Conservation (phyloP, 1,140 invertebrate genomes). For the Ooceraea biroi region DNA sequence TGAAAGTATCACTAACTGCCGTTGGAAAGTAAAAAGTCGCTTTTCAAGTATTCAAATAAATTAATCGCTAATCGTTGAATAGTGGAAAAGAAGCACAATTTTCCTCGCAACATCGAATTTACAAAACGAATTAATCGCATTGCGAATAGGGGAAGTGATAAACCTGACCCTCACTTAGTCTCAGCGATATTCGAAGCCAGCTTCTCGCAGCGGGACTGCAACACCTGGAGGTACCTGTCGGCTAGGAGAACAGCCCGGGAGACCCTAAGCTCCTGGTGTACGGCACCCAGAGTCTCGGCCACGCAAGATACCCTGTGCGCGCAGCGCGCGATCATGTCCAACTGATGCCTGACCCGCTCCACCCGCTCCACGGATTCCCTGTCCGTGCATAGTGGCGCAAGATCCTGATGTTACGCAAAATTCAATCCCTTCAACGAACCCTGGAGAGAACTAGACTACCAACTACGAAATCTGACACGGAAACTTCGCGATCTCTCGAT, state of each 20-base stretch:
- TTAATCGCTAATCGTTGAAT: not conserved
- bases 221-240: constrained; percentile 81
- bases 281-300: constrained; percentile 83
- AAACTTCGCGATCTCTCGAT: not conserved
- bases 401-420: constrained; percentile 76
- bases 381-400: constrained; percentile 82
- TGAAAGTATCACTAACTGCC: not conserved
- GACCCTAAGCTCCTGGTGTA: constrained; percentile 82
- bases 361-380: constrained; percentile 83
- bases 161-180: constrained; percentile 81
- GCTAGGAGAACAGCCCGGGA: constrained; percentile 80
- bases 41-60: too few species aligned
- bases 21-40: too few species aligned
- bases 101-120: not conserved
- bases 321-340: constrained; percentile 82
- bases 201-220: constrained; percentile 81
- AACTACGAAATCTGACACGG: not conserved
- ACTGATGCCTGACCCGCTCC: constrained; percentile 80
- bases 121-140: not conserved
- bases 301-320: constrained; percentile 81
- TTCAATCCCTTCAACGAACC: constrained; percentile 59
- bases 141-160: not conserved
- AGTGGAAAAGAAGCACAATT: not conserved
- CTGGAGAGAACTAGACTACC: constrained; percentile 28
- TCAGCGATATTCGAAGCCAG: constrained; percentile 80